Conservation (phyloP, 2,888 invertebrate genomes). For the Drosophila birchii region DNA sequence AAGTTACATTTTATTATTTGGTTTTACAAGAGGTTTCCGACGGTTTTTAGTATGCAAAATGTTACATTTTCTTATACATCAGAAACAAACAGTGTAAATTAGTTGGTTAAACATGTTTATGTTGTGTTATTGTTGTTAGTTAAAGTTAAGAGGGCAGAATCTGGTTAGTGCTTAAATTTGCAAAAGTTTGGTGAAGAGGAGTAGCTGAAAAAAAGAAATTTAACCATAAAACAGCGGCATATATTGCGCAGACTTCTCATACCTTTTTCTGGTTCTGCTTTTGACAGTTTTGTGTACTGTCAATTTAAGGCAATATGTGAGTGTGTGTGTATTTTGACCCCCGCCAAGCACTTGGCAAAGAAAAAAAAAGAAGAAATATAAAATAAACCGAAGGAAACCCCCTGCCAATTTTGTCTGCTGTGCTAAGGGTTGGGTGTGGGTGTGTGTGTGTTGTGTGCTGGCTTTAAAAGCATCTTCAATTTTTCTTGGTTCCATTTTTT, state of each 20-base stretch:
- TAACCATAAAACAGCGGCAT: conserved; percentile 13
- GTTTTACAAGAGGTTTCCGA: no score
- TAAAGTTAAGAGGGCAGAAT: not conserved
- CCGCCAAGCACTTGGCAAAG: conserved; percentile 9
- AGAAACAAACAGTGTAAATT: no score
- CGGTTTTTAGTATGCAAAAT: not conserved
- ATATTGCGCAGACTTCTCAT: conserved; percentile 12
- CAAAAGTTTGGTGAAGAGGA: not conserved
- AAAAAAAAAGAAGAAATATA: not conserved
- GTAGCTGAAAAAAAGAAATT: not conserved
- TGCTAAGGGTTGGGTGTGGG: not conserved
- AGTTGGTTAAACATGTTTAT: not conserved
- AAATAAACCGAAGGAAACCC: not conserved
- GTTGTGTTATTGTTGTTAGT: not conserved
- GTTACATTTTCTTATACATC: not conserved
- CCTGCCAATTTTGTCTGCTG: conserved; percentile 46
- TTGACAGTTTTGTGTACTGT: conserved; percentile 79
- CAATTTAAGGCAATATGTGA: conserved; percentile 64
- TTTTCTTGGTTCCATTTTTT: conserved; percentile 62
- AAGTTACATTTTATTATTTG: not conserved
- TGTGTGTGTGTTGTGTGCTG: conserved; percentile 13
- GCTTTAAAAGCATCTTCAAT: conserved; percentile 79
- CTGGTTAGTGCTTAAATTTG: not conserved
- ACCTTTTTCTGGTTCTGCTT: conserved; percentile 54
- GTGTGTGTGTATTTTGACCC: conserved; percentile 31